Evolutionary conservation across 2,797 vertebrate genomes (phyloP).

Genomic region (Menidia menidia): DNA sequence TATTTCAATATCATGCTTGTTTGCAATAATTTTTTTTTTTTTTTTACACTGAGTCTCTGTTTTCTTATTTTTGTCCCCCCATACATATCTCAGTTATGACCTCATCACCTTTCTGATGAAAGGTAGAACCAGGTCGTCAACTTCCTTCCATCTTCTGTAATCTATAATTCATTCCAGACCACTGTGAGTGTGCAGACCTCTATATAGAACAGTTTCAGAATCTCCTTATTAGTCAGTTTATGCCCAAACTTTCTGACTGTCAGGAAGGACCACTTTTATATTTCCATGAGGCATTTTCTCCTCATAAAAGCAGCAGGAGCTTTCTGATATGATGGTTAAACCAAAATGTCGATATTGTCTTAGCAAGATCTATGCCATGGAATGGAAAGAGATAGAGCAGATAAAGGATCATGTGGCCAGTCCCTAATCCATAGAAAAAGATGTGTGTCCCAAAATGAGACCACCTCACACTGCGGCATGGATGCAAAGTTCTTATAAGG

Average conservation of each 20-base stretch:
- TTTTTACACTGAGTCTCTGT: conserved; percentile 9
- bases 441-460: neutral
- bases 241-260: neutral
- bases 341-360: neutral
- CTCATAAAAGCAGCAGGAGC: neutral
- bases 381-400: neutral
- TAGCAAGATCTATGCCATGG: neutral
- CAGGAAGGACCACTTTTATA: too few relatives aligned
- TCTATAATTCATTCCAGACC: conserved; percentile 26
- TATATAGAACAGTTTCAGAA: neutral
- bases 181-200: neutral
- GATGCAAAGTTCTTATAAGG: too few relatives aligned
- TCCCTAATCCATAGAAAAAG: neutral
- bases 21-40: neutral
- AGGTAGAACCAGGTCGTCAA: conserved; percentile 12
- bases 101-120: conserved; percentile 12
- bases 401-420: neutral
- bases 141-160: conserved; percentile 17
- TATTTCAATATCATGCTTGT: neutral
- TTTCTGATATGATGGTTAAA: too few relatives aligned
- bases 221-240: neutral
- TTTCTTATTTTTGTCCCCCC: neutral
- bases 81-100: conserved; percentile 10
- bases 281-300: neutral
- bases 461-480: neutral